Conservation (phyloP, 2,888 invertebrate genomes). For the Meandrusa payeni region DNA sequence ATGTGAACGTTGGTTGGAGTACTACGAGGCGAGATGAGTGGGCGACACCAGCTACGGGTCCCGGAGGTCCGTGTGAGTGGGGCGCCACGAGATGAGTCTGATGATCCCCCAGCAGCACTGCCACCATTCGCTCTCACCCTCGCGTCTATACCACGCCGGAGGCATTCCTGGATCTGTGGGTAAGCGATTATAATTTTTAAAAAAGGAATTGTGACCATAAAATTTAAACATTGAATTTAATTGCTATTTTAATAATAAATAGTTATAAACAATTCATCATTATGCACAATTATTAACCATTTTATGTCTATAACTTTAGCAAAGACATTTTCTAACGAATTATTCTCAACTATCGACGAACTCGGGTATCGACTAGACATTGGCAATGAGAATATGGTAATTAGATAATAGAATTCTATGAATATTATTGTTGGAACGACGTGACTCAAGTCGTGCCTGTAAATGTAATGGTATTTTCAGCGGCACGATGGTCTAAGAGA, state of each 20-base stretch:
- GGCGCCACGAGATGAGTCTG: constrained; percentile 71
- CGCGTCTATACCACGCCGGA: constrained; percentile 80
- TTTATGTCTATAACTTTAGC: neutral
- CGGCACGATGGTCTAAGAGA: constrained; percentile 49
- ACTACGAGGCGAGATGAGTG: constrained; percentile 78
- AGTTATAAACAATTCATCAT: no score
- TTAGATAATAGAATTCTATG: constrained; percentile 19
- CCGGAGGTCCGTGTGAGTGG: constrained; percentile 85
- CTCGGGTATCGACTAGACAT: constrained; percentile 5
- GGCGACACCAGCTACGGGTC: constrained; percentile 80
- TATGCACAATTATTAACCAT: neutral
- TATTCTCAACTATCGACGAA: no score
- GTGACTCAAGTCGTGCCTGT: constrained; percentile 39
- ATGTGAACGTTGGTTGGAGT: constrained; percentile 26
- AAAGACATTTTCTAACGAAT: no score
- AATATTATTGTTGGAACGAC: constrained; percentile 19
- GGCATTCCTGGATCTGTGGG: constrained; percentile 90
- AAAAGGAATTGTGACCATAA: no score
- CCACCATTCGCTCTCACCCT: constrained; percentile 75
- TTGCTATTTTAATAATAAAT: no score
- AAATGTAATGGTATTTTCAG: constrained; percentile 53
- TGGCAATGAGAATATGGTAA: constrained; percentile 23
- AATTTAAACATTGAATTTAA: no score
- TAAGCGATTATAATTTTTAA: constrained; percentile 62
- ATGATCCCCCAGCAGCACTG: constrained; percentile 62